Conservation (phyloP, 1,140 invertebrate species). For the Laodelphax striatellus region DNA sequence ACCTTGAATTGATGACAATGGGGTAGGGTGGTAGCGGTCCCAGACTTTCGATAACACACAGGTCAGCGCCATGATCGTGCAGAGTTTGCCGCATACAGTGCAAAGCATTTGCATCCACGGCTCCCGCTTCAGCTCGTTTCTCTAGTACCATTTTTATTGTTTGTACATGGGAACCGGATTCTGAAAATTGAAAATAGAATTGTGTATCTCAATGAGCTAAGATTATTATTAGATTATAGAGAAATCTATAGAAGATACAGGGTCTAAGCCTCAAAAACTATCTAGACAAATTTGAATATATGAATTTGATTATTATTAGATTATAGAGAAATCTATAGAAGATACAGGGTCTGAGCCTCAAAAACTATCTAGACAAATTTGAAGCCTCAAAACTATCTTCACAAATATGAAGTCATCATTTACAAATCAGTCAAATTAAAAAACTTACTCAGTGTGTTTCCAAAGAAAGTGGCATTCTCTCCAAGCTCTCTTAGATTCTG, state of each 20-base stretch:
- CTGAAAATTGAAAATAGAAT: constrained; percentile 26
- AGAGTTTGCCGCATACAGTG: constrained; percentile 40
- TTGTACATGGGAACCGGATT: constrained; percentile 44
- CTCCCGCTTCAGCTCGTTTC: constrained; percentile 46
- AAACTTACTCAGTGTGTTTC: constrained; percentile 39
- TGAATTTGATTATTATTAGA: too few relatives aligned
- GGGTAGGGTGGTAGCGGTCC: constrained; percentile 48
- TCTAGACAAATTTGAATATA: too few relatives aligned
- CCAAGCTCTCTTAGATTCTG: constrained; percentile 42
- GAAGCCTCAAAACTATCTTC: too few relatives aligned
- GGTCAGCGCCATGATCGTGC: constrained; percentile 41
- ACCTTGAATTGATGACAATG: constrained; percentile 39
- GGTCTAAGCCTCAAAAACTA: too few relatives aligned
- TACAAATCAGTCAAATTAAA: too few relatives aligned
- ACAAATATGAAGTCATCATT: too few relatives aligned
- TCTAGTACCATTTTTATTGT: constrained; percentile 47
- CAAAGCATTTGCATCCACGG: constrained; percentile 46
- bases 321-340: too few relatives aligned
- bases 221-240: too few relatives aligned
- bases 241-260: too few relatives aligned
- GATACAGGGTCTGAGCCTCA: too few relatives aligned
- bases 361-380: too few relatives aligned
- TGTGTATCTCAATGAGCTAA: too few relatives aligned
- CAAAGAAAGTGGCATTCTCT: constrained; percentile 49
- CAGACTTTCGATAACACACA: constrained; percentile 42